Conservation (phyloP, 2,797 vertebrate species). For the Eleutherodactylus coqui region DNA sequence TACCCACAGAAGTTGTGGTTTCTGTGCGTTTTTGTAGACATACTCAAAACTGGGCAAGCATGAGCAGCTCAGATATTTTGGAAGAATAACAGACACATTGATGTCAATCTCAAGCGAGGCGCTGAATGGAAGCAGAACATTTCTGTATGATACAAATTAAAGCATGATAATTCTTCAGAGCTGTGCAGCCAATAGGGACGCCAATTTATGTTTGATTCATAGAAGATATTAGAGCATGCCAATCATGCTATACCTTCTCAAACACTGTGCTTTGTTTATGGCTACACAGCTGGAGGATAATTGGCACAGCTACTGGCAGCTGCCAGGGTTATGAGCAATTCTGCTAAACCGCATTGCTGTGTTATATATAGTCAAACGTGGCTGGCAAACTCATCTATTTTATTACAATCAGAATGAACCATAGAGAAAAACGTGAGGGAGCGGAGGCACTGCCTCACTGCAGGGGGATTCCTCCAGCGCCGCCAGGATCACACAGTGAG, state of each 20-base stretch:
- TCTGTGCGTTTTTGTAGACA: constrained; percentile 33
- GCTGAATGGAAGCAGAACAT: constrained; percentile 21
- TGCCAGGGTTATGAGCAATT: background rate
- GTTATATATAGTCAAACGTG: background rate
- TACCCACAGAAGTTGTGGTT: constrained; percentile 60
- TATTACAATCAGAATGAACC: background rate
- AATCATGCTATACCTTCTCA: background rate
- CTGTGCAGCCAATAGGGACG: background rate
- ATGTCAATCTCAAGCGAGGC: constrained; percentile 31
- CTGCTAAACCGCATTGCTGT: constrained; percentile 28
- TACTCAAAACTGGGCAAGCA: constrained; percentile 40
- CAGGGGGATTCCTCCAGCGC: too few species aligned
- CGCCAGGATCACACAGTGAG: too few species aligned
- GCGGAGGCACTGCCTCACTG: too few species aligned
- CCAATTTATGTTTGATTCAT: background rate
- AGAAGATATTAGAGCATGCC: background rate
- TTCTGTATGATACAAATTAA: constrained; percentile 9
- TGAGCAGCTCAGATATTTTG: constrained; percentile 31
- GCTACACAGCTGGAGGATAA: background rate
- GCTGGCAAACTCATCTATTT: background rate
- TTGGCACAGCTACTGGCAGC: constrained; percentile 1
- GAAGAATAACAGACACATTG: constrained; percentile 39
- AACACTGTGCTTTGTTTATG: constrained; percentile 11
- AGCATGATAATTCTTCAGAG: background rate
- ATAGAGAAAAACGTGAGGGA: too few species aligned